These are phyloP conservation scores for Megaceryle alcyon DNA, from an alignment of 2,797 vertebrate genomes.

Conservation along the genomic window DNA sequence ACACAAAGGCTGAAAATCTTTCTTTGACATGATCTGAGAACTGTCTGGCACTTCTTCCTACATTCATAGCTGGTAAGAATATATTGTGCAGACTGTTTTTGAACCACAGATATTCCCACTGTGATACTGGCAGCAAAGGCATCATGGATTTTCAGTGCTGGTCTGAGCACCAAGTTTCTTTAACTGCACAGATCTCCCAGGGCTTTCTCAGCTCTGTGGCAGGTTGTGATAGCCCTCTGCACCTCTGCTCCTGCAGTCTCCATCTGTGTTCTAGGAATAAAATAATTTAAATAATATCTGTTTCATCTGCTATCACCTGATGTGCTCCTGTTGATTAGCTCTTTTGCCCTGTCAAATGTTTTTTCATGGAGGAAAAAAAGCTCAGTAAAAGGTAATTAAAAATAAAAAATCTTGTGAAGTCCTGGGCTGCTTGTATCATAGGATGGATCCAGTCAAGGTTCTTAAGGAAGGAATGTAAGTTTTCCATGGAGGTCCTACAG, in stretches of 20 bases:
- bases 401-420: background rate
- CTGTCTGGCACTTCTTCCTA: background rate
- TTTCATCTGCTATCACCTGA: background rate
- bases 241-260: background rate
- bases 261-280: background rate
- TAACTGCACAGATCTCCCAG: background rate
- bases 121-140: constrained; percentile 34
- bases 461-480: background rate
- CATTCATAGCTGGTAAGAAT: background rate
- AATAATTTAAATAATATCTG: background rate
- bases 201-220: background rate
- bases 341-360: background rate
- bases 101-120: background rate
- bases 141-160: background rate
- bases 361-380: background rate
- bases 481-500: background rate
- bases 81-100: background rate
- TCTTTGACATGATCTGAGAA: background rate
- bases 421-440: background rate
- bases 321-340: background rate
- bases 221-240: background rate
- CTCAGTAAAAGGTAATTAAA: background rate
- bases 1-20: background rate
- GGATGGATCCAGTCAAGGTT: background rate
- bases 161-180: background rate